Evolutionary conservation across 2,888 invertebrate species (phyloP), one percentile per base, ranked within the genome.

Genomic region (Dryocosmus kuriphilus): DNA sequence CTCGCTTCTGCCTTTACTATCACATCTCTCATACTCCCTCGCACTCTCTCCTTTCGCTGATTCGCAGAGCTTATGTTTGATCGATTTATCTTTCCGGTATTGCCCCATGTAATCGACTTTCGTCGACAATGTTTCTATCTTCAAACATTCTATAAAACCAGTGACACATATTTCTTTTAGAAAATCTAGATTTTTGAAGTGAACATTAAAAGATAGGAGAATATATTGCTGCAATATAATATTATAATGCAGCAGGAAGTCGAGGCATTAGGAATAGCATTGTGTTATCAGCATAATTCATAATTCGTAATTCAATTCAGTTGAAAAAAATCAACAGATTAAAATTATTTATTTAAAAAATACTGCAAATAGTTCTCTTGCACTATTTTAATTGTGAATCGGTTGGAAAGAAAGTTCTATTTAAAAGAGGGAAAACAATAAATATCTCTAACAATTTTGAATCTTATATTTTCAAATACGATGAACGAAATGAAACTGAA

Each of bases 81-180:
- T 46, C 67, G 30, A 80, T 80, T 77, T 77, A 79, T 80, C 80
- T 80, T 67, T 27, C 63, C 63, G 73, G 78, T 76, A 76, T 51
- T 62, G 76, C 74, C 62, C 71, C 67, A 67, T 81, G 75, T 75
- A 73, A 81, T 81, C 77, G 77, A 79, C 76, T 77, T 62, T 75
- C 60, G 76, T 67, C 76, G 67, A 75, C 57, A 71, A 71, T 71
- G 46, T 71, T 46, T 71, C 51, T 46, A 71, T 30, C 71, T 46
- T 41, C 71, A n/a, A 65, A 65, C 71, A 71, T 24, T 4, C 11
- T 24, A 24, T 57, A 57, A 24, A 24, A 24, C 57, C 57, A 57
- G 1, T 14, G 51, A 51, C 51, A 51, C n/a, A 51, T n/a, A 51
- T 51, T 51, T 51, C 3, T 51, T n/a, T n/a, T n/a, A n/a, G n/a